Percentiles rank a stretch among this genome's conserved stretches.
phyloP scores from a whole-genome alignment of 2,797 vertebrate genomes.

The Esox lucius region DNA sequence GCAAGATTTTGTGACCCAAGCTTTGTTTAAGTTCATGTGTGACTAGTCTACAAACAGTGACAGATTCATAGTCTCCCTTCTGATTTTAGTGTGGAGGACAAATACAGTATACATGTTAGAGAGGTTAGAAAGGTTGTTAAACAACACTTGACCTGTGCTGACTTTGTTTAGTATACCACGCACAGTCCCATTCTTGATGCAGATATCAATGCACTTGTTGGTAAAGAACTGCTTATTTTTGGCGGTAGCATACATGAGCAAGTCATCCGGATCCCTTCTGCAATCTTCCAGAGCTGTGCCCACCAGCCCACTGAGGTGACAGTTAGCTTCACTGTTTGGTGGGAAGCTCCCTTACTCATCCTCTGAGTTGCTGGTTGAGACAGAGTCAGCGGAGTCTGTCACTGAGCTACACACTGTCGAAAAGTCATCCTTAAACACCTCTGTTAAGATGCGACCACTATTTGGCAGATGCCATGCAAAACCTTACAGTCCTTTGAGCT shows the following conservation, averaged over 20 bases:
- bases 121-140: conserved; percentile 87
- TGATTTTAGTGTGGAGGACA: no score
- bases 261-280: conserved; percentile 81
- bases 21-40: neutral
- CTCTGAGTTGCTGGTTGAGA: conserved; percentile 80
- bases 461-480: conserved; percentile 92
- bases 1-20: no score
- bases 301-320: conserved; percentile 79
- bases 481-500: conserved; percentile 83
- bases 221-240: conserved; percentile 85
- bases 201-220: conserved; percentile 90
- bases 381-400: conserved; percentile 81
- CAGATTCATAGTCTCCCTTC: no score
- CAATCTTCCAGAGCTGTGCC: conserved; percentile 71
- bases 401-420: conserved; percentile 56
- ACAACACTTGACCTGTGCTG: conserved; percentile 97
- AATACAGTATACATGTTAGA: conserved; percentile 78
- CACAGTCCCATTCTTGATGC: conserved; percentile 97
- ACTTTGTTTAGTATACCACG: conserved; percentile 98
- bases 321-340: conserved; percentile 76
- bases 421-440: conserved; percentile 87
- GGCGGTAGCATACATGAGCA: conserved; percentile 87
- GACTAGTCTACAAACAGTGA: neutral
- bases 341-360: conserved; percentile 70
- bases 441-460: conserved; percentile 89